Evolutionary conservation across 2,888 invertebrate species (phyloP), one percentile per base, ranked within the genome.

Genomic region (Automeris io): DNA sequence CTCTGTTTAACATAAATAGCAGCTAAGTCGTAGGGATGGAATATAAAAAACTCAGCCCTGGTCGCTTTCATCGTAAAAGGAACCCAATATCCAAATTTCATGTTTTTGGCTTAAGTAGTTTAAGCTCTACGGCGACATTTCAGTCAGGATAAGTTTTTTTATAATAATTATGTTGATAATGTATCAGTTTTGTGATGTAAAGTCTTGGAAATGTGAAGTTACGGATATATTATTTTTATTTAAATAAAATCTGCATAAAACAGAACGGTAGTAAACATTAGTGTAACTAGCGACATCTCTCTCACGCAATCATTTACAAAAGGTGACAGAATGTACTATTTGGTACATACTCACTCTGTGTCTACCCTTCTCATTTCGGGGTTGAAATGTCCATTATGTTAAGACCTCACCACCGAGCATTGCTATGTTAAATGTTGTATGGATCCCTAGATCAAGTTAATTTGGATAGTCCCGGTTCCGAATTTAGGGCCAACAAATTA

Each of bases 401-500:
- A 31, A 43, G 76, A 67, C 13, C 72, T 22, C 16, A n/a, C 16
- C 8, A 8, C 21, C 9, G 18, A 24, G 11, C 23, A 18, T 22
- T 21, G 16, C 5, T 5, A 11, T 12, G 9, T 32, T 18, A 29
- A 37, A 37, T n/a, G 16, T 13, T 16, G 21, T 23, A 18, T 6
- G 22, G 7, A 13, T 18, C 23, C 43, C 47, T 12, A 47, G 61
- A 35, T 57, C 62, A 43, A 26, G 23, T 44, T 43, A 49, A 8
- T 46, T 9, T 67, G 62, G 76, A 50, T 52, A 40, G 39, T 54
- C 59, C 54, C 68, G 71, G 72, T 70, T 70, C 61, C 74, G 75
- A 75, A 76, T 79, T 83, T 79, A 74, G 82, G 81, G 79, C 73
- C 69, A 71, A 79, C 79, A 81, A 83, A 83, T 80, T 79, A 78